Evolutionary conservation across 2,797 vertebrate species (phyloP), one percentile per base, ranked within the genome.

Genomic region (Huso huso): DNA sequence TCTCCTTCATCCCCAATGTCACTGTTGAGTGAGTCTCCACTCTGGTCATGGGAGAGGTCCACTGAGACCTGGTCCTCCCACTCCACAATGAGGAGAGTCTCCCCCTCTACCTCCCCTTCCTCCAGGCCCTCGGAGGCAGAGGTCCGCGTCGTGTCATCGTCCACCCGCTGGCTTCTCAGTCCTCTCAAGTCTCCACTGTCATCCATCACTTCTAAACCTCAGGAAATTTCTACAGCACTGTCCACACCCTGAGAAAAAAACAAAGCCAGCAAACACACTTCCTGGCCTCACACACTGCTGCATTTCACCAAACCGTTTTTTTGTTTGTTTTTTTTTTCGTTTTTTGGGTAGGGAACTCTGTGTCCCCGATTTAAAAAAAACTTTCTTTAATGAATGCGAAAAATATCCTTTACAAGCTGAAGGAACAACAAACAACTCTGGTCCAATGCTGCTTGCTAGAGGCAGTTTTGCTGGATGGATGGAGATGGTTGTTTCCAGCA

Each of bases 41-140:
- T 99, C 76, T 99, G 96, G 81, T 99, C 95, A 0, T 98, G 95
- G 0, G 95, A 98, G 53, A 98, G 88, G 74, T 99, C 96, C 73
- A 97, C 93, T 0, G 95, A 99, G 0, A 91, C 94, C 84, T 96
- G 95, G 74, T 98, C 96, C 81, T 98, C 95, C 0, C 94, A 96
- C 74, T 99, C 95, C 0, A 99, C 95, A 0, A 99, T 95, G 10
- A 99, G 81, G 48, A 98, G 91, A 0, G 96, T 99, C 81, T 99
- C 96, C 0, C 96, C 95, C 81, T 98, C 96, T 78, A 99, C 96
- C 79, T 98, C 96, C 0, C 96, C 96, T 69, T 98, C 96, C 76
- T 98, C 96, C 86, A 98, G 81, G 0, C 95, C 96, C 74, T 97
- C 95, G 0, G 93, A 98, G n/a, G 91, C 89, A 0, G 94, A 95